These are phyloP conservation scores for Ornithoptera priamus DNA, from an alignment of 2,888 invertebrate species.

Conservation along the genomic window DNA sequence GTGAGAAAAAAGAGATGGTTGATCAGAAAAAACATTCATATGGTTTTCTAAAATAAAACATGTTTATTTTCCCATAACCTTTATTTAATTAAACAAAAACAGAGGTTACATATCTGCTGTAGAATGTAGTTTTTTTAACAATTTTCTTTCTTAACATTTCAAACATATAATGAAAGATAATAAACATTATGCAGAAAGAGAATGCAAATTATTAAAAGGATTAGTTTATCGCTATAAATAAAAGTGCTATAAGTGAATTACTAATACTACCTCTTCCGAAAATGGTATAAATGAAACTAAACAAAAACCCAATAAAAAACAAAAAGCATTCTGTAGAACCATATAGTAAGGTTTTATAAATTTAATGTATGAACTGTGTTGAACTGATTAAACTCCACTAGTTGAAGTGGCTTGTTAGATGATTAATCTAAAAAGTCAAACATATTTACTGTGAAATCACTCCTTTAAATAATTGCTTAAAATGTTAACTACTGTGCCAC, in stretches of 20 bases:
- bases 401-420: no score
- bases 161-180: not conserved
- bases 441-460: not conserved
- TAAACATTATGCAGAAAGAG: not conserved
- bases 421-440: not conserved
- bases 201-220: not conserved
- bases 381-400: no score
- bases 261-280: not conserved
- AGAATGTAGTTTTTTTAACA: not conserved
- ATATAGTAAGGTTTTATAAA: not conserved
- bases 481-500: not conserved
- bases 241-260: not conserved
- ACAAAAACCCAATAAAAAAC: not conserved
- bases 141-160: not conserved
- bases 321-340: not conserved
- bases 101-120: not conserved
- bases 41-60: constrained; percentile 78
- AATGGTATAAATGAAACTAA: not conserved
- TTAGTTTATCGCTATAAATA: no score
- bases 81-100: constrained; percentile 20
- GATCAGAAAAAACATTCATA: constrained; percentile 71
- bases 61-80: constrained; percentile 6
- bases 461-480: not conserved
- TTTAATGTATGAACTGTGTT: not conserved
- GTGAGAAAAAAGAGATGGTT: constrained; percentile 70